Percentiles rank a stretch among this genome's conserved stretches.
These are phyloP conservation scores for Orbicella faveolata DNA, from an alignment of 64 coral and sea anemone species.

Conservation along the genomic window DNA sequence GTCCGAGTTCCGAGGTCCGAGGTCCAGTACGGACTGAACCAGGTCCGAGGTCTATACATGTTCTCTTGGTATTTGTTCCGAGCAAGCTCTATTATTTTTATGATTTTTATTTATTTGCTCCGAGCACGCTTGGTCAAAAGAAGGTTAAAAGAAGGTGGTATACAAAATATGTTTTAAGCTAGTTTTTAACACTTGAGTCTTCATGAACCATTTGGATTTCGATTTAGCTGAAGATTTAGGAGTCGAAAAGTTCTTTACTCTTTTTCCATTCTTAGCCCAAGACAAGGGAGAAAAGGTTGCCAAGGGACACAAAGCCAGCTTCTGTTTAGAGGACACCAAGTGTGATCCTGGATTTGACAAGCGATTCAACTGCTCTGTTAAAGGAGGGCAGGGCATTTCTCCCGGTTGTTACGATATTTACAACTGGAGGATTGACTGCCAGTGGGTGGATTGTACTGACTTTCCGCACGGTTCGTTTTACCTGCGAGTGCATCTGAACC, in stretches of 20 bases:
- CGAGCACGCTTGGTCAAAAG: too few species aligned
- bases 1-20: too few species aligned
- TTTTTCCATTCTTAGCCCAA: not conserved
- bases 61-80: too few species aligned
- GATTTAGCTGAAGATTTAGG: too few species aligned
- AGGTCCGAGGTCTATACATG: too few species aligned
- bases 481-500: conserved; percentile 78
- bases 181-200: too few species aligned
- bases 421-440: conserved; percentile 89
- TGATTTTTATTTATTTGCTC: too few species aligned
- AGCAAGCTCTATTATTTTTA: too few species aligned
- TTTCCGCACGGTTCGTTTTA: conserved; percentile 21
- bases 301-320: conserved; percentile 96
- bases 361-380: conserved; percentile 77
- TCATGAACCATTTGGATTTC: too few species aligned
- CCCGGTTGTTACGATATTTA: conserved; percentile 92
- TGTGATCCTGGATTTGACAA: conserved; percentile 69
- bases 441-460: conserved; percentile 93
- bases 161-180: too few species aligned
- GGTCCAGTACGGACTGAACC: too few species aligned
- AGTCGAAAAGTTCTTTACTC: not conserved
- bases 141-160: too few species aligned
- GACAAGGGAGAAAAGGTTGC: conserved; percentile 49
- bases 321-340: conserved; percentile 90
- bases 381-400: conserved; percentile 81